Evolutionary conservation across 2,888 invertebrate genomes (phyloP).

Genomic region (Lottia scabra): DNA sequence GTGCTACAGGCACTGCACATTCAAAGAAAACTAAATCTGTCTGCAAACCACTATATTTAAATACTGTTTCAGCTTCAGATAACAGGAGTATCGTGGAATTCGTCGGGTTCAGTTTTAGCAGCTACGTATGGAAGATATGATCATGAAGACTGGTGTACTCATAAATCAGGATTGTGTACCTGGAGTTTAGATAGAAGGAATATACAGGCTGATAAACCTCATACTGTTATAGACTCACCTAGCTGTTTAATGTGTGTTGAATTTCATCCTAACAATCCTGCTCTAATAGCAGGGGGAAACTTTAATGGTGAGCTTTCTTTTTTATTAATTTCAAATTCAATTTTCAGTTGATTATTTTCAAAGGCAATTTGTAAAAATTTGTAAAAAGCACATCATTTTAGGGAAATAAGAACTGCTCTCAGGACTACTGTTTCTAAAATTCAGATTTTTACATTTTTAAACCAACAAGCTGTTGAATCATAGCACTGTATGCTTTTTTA

Average conservation of each 20-base stretch:
- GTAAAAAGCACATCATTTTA: no score
- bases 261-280: constrained; percentile 70
- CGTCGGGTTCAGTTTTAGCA: constrained; percentile 68
- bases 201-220: constrained; percentile 67
- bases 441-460: no score
- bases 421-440: no score
- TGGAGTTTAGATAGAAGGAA: constrained; percentile 68
- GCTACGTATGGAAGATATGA: constrained; percentile 67
- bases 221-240: constrained; percentile 66
- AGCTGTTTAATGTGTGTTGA: constrained; percentile 68
- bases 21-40: no score
- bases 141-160: constrained; percentile 70
- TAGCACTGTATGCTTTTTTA: no score
- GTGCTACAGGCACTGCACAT: no score
- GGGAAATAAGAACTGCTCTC: no score
- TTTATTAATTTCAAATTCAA: no score
- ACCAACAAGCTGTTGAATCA: no score
- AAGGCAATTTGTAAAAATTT: no score
- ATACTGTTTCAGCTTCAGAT: constrained; percentile 54
- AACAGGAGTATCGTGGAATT: constrained; percentile 68
- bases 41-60: neutral
- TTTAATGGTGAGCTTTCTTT: constrained; percentile 64
- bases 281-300: constrained; percentile 69
- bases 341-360: no score
- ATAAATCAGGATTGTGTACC: constrained; percentile 65